phyloP scores from a whole-genome alignment of 2,888 invertebrate species.

The Dascillus cervinus region DNA sequence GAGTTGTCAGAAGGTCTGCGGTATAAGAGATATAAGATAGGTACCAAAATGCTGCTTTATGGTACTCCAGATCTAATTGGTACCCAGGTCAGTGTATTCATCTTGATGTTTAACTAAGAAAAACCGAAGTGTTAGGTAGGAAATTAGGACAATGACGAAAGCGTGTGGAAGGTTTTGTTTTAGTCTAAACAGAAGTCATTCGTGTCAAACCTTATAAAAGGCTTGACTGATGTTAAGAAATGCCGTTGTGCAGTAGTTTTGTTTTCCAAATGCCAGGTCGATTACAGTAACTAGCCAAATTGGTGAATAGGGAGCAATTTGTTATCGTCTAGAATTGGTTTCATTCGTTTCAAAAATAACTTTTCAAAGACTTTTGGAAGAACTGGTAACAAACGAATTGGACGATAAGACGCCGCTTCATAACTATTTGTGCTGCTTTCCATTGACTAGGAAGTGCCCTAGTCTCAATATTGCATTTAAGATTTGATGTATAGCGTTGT shows the following conservation, averaged over 20 bases:
- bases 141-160: conserved; percentile 4
- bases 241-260: too few relatives aligned
- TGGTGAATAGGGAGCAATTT: not conserved
- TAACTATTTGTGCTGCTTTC: not conserved
- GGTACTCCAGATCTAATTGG: conserved; percentile 9
- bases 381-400: not conserved
- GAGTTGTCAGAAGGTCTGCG: conserved; percentile 11
- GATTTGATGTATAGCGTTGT: conserved; percentile 15
- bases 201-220: too few relatives aligned
- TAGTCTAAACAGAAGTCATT: conserved; percentile 14
- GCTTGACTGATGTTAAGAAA: too few relatives aligned
- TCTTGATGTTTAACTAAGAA: conserved; percentile 4
- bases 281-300: too few relatives aligned
- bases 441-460: not conserved
- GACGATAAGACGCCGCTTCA: not conserved
- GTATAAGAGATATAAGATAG: conserved; percentile 12
- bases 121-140: conserved; percentile 5
- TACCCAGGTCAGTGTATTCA: conserved; percentile 2
- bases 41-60: conserved; percentile 12
- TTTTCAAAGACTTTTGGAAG: not conserved
- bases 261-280: too few relatives aligned
- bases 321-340: not conserved
- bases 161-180: conserved; percentile 8
- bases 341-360: not conserved
- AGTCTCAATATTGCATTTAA: conserved; percentile 1